Percentiles rank a stretch among this genome's conserved stretches.
These are phyloP conservation scores for Tetramorium parvispinum DNA, from an alignment of 1,140 invertebrate species.

Conservation along the genomic window DNA sequence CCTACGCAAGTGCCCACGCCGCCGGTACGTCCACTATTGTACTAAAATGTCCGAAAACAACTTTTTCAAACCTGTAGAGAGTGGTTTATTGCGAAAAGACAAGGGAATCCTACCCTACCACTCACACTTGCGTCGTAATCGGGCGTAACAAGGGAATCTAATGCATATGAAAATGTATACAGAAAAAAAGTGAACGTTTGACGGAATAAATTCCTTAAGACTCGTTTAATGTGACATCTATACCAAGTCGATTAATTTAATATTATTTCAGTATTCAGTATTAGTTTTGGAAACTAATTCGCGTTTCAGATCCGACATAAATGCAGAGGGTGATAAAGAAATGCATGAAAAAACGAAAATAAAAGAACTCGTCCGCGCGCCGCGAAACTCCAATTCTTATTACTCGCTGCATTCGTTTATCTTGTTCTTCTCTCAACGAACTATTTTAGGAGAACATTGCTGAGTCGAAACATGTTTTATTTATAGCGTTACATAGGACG, in stretches of 20 bases:
- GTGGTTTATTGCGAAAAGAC: not conserved
- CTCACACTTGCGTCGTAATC: not conserved
- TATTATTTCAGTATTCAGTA: not conserved
- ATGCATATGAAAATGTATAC: no score
- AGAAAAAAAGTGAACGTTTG: not conserved
- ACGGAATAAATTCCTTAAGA: not conserved
- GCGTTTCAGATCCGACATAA: not conserved
- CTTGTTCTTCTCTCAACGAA: not conserved
- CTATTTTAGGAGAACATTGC: conserved; percentile 14
- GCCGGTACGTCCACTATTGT: conserved; percentile 70
- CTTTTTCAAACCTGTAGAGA: not conserved
- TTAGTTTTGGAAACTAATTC: not conserved
- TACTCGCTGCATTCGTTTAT: conserved; percentile 9
- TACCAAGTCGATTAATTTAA: not conserved
- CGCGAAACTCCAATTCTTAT: not conserved
- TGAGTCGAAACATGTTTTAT: not conserved
- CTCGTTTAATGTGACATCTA: not conserved
- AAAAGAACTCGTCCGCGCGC: not conserved
- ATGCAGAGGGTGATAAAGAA: not conserved
- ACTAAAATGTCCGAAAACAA: conserved; percentile 56
- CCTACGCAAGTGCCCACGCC: conserved; percentile 59
- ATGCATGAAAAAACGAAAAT: not conserved
- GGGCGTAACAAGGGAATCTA: not conserved
- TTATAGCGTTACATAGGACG: not conserved
- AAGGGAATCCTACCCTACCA: not conserved